These are phyloP conservation scores for Oikopleura albicans DNA, from an alignment of 23 tunicate genomes.

Conservation along the genomic window DNA sequence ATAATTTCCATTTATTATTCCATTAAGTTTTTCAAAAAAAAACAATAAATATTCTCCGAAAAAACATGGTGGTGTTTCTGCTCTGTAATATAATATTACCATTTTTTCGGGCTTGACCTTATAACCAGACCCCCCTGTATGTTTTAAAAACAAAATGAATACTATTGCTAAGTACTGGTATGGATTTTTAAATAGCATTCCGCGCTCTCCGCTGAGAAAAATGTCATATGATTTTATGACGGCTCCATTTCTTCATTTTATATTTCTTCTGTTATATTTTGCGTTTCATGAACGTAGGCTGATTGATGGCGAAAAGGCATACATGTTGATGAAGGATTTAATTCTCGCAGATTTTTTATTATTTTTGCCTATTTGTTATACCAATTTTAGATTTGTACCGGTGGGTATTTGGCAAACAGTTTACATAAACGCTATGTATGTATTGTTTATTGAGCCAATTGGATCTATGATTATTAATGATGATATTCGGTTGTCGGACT, in stretches of 20 bases:
- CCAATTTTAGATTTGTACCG: not conserved
- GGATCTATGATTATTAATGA: not conserved
- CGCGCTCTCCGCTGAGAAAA: not conserved
- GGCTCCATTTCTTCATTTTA: constrained; percentile 17
- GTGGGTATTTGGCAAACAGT: constrained; percentile 12
- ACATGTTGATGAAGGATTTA: not conserved
- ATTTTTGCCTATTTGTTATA: not conserved
- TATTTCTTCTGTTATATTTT: not conserved
- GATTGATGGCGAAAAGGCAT: not conserved
- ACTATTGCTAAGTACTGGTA: constrained; percentile 12
- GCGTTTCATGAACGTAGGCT: not conserved
- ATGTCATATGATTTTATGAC: not conserved
- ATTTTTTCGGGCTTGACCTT: no score
- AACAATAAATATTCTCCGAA: no score
- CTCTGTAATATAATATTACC: no score
- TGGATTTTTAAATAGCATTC: not conserved
- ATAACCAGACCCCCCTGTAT: no score
- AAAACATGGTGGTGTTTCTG: no score
- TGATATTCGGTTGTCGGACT: not conserved
- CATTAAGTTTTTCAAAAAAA: no score
- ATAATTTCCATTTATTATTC: no score
- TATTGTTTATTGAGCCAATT: not conserved
- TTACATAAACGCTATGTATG: constrained; percentile 12
- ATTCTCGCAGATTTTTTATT: not conserved
- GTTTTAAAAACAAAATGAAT: no score